Evolutionary conservation across 2,113 vertebrate species (phyloP), one percentile per base, ranked within the genome.

Genomic region (Prietella phreatophila): DNA sequence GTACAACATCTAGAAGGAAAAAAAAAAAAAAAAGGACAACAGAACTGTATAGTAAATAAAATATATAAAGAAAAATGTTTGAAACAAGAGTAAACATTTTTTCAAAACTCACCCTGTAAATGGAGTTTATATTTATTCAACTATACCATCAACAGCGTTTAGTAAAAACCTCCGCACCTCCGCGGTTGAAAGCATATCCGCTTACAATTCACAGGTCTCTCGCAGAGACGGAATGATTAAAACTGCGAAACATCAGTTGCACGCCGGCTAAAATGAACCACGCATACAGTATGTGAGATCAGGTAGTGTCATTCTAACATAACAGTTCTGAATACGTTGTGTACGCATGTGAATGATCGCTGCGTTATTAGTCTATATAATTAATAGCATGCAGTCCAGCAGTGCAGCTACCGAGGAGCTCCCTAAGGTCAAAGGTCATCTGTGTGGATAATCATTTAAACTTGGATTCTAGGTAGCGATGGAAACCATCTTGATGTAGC

Each of bases 341-440:
- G 56, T 85, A 1, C 47, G 53, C 85, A 78, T 63, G 47, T 61
- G 78, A 84, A 50, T 30, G 50, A 81, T 63, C 53, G 30, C 84
- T 61, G 75, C 25, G 8, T 36, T 25, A 60, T 87, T 89, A 89
- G 87, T 90, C 27, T 33, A 69, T 33, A 69, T 15, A 19, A 71
- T 36, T 36, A 90, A 89, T 56, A 39, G 83, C 55, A 56, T 17
- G 83, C 61, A 50, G 83, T 87, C 82, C 30, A 71, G 65, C 42
- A 19, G 20, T 36, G 47, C 78, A 85, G 56, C 63, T 79, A 79
- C 69, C 69, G 89, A 90, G 86, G 39, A 5, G 71, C 19, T 71
- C 25, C 3, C 33, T 2, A 30, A 33, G 86, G 69, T 89, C 61
- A 91, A 86, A 88, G 88, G 88, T 88, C 80, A 58, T 42, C 13